Base-by-base conservation (phyloP, 2,797 vertebrate genomes). In the Oreochromis grahami region DNA sequence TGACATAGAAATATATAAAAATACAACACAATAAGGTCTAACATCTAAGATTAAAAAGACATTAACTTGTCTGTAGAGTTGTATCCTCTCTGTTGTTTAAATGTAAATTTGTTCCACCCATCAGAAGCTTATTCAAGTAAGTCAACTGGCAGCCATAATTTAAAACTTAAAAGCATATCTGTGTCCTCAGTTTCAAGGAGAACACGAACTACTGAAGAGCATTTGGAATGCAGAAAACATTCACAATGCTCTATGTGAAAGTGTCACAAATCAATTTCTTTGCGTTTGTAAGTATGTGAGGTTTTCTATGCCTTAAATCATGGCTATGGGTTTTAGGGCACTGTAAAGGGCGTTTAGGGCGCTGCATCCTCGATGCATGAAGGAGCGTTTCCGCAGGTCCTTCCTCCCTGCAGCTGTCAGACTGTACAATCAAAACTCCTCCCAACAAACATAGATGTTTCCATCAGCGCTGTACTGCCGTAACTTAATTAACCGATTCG, bases 31-130 rank as follows among this genome's bases (percentile, higher is more conserved):
- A 74, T 29, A 74, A 32, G 9, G 12, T 48, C 41, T 48, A 72
- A 48, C 24, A 72, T 50, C 43, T 72, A 29, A 50, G 15, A 48
- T 74, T 48, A 72, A 72, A 50, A 45, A 19, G 68, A 29, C 24
- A 70, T 26, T 3, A 45, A 29, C 43, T 19, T 50, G 43, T 74
- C 43, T 74, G 43, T 32, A 48, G 6, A 29, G 15, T 48, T 72
- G 24, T 48, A 50, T 50, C 41, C 7, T 50, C 68, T 72, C 24
- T 48, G 15, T 32, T 19, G 15, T 29, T 17, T 29, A 48, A 72
- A 29, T 32, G 41, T 74, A 50, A 15, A 68, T 43, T 68, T 10
- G 63, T 24, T 15, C 63, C 8, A 68, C 1, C 38, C 38, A 3
- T 10, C 38, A 48, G 43, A 74, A 24, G 10, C 26, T 32, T 74